Evolutionary conservation across 2,113 vertebrate species (phyloP), one percentile per base, ranked within the genome.

Genomic region (Limnothrissa miodon): DNA sequence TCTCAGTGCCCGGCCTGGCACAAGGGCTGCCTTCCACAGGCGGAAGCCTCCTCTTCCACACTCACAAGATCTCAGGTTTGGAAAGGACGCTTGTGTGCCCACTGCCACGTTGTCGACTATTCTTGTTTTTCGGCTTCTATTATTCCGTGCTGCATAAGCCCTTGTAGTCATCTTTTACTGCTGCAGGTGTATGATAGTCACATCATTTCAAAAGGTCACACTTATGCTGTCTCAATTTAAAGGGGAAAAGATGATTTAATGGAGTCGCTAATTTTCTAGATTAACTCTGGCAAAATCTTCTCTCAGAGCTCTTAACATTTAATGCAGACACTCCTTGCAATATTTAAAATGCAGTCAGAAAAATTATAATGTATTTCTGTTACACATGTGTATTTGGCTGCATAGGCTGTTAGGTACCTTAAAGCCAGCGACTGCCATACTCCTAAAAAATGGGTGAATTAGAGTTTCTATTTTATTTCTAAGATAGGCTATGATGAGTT

Each of bases 1-100:
- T 86, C 80, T 81, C 81, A 78, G 66, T 81, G 82, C 85, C 53
- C 53, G 48, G 29, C 79, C 78, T 83, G 83, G 83, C 83, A 83
- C 80, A 23, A 42, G 42, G 78, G 78, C 39, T 84, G 86, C 80
- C 79, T 87, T 84, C 82, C 51, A 39, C 4, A 13, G 66, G 29
- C 66, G 66, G 66, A 74, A 74, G 66, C 66, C 29, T 74, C 59
- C 59, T 13, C 66, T 33, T 33, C 66, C 33, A 33, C 29, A 2
- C 29, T 11, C 66, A n/a, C 66, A 36, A 74, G 29, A 36, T 17
- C 66, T 10, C 59, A 11, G n/a, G 21, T 21, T 39, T 15, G 1
- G 3, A 13, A 74, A 2, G 66, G 66, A 2, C 25, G 5, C 15
- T 1, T 39, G 10, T 33, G 33, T 74, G 66, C 66, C 66, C 33